Evolutionary conservation across 2,888 invertebrate genomes (phyloP).

Genomic region (Sturmia bella): DNA sequence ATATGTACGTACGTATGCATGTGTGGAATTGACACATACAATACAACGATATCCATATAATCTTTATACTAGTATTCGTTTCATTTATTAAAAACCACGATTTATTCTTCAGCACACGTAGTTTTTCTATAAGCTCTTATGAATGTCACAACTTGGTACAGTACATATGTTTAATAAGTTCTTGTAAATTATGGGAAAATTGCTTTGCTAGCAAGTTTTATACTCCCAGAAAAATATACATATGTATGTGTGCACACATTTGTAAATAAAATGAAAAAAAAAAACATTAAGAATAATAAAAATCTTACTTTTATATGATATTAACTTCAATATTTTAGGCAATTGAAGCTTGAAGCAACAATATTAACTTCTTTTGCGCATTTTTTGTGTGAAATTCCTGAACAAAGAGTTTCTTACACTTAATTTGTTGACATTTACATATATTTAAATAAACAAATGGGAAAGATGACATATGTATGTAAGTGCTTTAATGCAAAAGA

Average conservation of each 20-base stretch:
- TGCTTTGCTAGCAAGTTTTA: slow-evolving; percentile 14
- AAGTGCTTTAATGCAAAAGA: too few species aligned
- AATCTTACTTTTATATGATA: slow-evolving; percentile 8
- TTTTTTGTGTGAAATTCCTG: neutral
- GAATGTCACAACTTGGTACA: slow-evolving; percentile 38
- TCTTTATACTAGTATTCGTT: too few species aligned
- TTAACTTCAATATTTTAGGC: neutral
- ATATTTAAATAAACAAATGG: neutral
- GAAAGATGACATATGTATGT: neutral
- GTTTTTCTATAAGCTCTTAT: neutral
- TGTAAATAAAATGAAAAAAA: neutral
- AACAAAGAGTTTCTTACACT: neutral
- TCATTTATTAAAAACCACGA: too few species aligned
- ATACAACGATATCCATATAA: too few species aligned
- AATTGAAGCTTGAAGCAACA: neutral
- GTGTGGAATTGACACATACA: too few species aligned
- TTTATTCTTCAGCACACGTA: too few species aligned
- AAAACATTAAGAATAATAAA: neutral
- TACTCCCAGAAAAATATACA: neutral
- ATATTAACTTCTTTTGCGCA: neutral
- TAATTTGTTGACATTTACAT: slow-evolving; percentile 5
- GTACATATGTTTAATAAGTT: neutral
- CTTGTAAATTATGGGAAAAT: neutral
- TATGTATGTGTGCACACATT: neutral
- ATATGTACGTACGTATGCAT: too few species aligned